Percentiles rank a stretch among this genome's conserved stretches.
Evolutionary conservation across 92 coral and sea anemone genomes (phyloP).

Genomic region (Epizoanthus illoricatus): DNA sequence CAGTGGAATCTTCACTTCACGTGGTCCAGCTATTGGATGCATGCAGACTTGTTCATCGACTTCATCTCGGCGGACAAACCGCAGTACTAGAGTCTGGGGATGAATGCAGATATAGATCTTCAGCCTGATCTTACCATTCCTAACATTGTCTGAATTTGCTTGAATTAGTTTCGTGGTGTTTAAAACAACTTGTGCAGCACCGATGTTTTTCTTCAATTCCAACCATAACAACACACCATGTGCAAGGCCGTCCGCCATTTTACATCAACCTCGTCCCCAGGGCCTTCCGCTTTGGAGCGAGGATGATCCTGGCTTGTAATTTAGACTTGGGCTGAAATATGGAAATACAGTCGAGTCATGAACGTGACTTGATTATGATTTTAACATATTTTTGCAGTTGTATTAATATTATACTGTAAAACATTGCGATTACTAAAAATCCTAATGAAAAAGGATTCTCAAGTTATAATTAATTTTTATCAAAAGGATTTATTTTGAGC

Average conservation of each 20-base stretch:
- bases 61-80: not conserved
- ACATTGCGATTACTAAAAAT: no score
- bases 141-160: not conserved
- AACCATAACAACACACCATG: constrained; percentile 27
- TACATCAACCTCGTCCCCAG: not conserved
- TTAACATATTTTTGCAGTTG: no score
- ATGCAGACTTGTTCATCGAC: no score
- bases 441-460: no score
- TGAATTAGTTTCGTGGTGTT: constrained; percentile 12
- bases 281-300: no score
- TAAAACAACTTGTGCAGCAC: constrained; percentile 16
- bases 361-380: no score
- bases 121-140: not conserved
- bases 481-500: no score
- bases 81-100: not conserved
- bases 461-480: no score
- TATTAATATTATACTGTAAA: no score
- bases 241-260: constrained; percentile 31
- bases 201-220: constrained; percentile 30
- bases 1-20: constrained; percentile 1
- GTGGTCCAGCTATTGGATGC: not conserved
- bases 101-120: constrained; percentile 23
- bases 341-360: no score
- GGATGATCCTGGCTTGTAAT: no score
- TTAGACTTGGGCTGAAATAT: no score